Base-by-base conservation (phyloP, 30 jellyfish, hydroid and myxozoan species). In the Aurelia coerulea region DNA sequence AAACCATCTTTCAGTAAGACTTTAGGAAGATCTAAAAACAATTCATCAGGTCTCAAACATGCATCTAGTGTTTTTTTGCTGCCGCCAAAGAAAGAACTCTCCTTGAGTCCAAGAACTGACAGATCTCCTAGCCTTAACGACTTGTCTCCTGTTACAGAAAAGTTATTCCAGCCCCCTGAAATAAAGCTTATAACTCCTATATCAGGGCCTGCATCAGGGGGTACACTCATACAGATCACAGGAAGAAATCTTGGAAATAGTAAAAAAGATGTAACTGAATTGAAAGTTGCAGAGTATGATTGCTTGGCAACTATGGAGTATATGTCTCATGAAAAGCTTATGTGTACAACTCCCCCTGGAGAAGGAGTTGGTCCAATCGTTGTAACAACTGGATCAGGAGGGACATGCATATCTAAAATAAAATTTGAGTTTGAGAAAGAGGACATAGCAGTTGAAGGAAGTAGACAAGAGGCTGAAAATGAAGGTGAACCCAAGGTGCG, bases 151-250 rank as follows among this genome's bases (percentile, higher is more conserved):
- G 88, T 73, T 39, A 78, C 76, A 12, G 94, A 85, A 52, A 74
- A 67, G 53, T 4, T 62, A 6, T 41, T 88, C 6, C 78, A 58
- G 54, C 96, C 97, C 73, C 97, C 97, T 8, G 95, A 85, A 63
- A 81, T 93, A 12, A 81, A 65, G 16, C 50, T 73, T 12, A 51
- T 93, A 29, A 86, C 90, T 12, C 98, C 98, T 53, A 93, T 71
- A 51, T 80, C 94, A 34, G 98, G 98, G 12, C 96, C 98, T 5
- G 62, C 65, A 11, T 39, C 83, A 18, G 98, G 98, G 34, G 98
- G 98, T 7, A 93, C 98, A 11, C 79, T 93, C 37, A 73, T 93
- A 10, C 94, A 73, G 41, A 83, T 93, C 4, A 87, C 96, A 1
- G 98, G 98, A 9, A 88, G 87, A 63, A 74, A 93, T 62, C 84